Conservation (phyloP, 2,113 vertebrate species). For the Lagopus muta region DNA sequence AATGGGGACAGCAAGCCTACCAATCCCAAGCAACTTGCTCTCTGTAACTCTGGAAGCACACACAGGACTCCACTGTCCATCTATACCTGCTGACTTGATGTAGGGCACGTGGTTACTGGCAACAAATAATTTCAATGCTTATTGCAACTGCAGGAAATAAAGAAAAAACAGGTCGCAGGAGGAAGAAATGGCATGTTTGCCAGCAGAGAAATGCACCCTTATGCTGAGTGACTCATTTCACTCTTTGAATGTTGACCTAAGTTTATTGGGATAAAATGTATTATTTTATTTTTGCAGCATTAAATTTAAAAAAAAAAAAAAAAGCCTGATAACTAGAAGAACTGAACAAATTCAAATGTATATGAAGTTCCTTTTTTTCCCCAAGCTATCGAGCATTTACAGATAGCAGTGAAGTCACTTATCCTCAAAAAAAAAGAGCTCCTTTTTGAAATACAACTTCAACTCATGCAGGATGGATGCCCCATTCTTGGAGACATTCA, state of each 20-base stretch:
- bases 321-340: background rate
- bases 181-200: fast-evolving
- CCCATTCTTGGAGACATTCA: too few species aligned
- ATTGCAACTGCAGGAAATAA: background rate
- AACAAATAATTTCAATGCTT: background rate
- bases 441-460: background rate
- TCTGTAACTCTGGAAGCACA: background rate
- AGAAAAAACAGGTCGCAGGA: background rate
- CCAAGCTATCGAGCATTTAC: background rate
- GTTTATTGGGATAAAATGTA: background rate
- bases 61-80: background rate
- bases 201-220: background rate
- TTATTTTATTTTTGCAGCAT: background rate
- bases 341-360: background rate
- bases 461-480: too few species aligned
- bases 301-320: background rate
- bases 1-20: fast-evolving
- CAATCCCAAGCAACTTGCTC: background rate
- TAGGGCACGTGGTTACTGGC: background rate
- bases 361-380: background rate
- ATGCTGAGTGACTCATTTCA: background rate
- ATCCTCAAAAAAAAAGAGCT: background rate
- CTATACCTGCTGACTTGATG: background rate
- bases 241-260: background rate
- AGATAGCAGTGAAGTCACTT: background rate